Evolutionary conservation across 2,888 invertebrate genomes (phyloP).

Genomic region (Galeopsomyia nigrocyanea): DNA sequence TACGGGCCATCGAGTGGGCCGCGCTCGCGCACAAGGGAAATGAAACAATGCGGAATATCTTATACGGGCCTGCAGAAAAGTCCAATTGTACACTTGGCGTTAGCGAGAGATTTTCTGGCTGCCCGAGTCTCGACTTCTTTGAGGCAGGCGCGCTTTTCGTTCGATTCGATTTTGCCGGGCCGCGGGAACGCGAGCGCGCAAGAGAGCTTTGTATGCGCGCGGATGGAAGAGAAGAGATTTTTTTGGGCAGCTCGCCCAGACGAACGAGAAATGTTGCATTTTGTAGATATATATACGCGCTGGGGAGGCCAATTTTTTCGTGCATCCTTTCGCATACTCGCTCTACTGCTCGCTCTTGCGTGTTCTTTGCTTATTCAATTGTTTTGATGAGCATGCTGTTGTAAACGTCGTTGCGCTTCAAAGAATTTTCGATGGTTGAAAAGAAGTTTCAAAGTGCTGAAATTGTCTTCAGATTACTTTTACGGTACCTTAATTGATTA

Average conservation of each 20-base stretch:
- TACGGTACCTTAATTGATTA: too few relatives aligned
- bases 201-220: conserved; percentile 18
- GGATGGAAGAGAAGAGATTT: conserved; percentile 1
- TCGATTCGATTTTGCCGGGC: conserved; percentile 32
- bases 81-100: conserved; percentile 46
- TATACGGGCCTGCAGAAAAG: conserved; percentile 49
- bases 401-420: too few relatives aligned
- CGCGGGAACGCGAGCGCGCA: too few relatives aligned
- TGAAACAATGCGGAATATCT: conserved; percentile 58
- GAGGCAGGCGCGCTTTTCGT: background rate
- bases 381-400: background rate
- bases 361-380: background rate
- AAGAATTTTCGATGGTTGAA: too few relatives aligned
- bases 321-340: too few relatives aligned
- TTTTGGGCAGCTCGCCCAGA: conserved; percentile 28
- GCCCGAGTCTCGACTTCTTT: conserved; percentile 13
- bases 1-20: conserved; percentile 30
- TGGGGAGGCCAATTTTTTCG: too few relatives aligned
- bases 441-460: too few relatives aligned
- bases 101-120: conserved; percentile 26
- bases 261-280: conserved; percentile 9
- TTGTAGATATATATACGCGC: background rate
- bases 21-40: conserved; percentile 52
- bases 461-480: too few relatives aligned
- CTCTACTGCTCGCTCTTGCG: background rate